Evolutionary conservation across 2,888 invertebrate species (phyloP).

Genomic region (Brenthis hecate): DNA sequence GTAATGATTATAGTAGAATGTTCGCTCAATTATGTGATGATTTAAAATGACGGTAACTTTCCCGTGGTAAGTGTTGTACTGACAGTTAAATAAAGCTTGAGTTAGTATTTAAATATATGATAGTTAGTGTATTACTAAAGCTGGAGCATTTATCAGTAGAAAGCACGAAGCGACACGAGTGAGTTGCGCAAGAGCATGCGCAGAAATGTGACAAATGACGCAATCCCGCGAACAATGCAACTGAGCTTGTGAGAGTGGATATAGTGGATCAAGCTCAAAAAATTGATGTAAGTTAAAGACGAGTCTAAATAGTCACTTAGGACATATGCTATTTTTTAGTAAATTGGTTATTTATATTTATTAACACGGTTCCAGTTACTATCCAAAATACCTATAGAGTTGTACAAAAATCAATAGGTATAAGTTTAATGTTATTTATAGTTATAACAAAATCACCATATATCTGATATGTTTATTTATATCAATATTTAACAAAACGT

Average conservation of each 20-base stretch:
- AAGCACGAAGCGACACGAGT: conserved; percentile 60
- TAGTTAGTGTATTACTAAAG: conserved; percentile 26
- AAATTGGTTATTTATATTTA: too few species aligned
- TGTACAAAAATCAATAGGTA: too few species aligned
- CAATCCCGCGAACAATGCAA: conserved; percentile 70
- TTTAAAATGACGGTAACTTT: conserved; percentile 10
- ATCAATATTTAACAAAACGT: background rate
- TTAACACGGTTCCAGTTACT: too few species aligned
- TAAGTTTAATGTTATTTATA: too few species aligned
- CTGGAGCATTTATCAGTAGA: conserved; percentile 57
- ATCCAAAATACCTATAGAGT: too few species aligned
- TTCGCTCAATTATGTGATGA: conserved; percentile 8
- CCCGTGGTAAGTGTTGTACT: conserved; percentile 15
- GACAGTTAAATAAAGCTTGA: conserved; percentile 27
- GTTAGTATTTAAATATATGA: conserved; percentile 24
- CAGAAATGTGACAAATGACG: conserved; percentile 71
- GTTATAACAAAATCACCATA: background rate
- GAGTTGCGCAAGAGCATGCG: conserved; percentile 60
- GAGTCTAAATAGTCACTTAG: background rate
- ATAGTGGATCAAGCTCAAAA: conserved; percentile 42
- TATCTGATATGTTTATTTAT: background rate
- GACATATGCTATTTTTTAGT: too few species aligned
- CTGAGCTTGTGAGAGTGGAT: conserved; percentile 51
- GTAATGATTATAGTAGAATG: conserved; percentile 13
- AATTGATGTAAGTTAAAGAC: conserved; percentile 23